Evolutionary conservation across 2,113 vertebrate species (phyloP).

Genomic region (Nothoprocta pentlandii): DNA sequence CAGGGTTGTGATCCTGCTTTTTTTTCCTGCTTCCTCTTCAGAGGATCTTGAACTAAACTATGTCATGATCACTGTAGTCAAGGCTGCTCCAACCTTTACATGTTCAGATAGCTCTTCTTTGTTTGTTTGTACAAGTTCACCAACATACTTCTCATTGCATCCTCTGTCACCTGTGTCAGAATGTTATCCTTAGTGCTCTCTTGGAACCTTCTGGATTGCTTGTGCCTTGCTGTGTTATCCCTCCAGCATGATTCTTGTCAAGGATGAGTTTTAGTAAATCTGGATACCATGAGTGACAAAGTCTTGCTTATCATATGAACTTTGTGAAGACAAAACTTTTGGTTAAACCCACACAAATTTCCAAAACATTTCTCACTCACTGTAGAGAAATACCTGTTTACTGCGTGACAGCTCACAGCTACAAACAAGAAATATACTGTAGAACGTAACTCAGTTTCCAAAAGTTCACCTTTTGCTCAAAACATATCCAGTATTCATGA

Average conservation of each 20-base stretch:
- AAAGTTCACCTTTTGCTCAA: not conserved
- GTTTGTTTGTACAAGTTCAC: no score
- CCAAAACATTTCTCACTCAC: not conserved
- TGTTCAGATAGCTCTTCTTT: no score
- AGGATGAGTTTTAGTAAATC: not conserved
- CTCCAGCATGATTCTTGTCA: not conserved
- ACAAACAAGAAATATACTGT: not conserved
- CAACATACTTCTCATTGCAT: no score
- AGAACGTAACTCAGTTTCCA: not conserved
- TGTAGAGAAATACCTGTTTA: not conserved
- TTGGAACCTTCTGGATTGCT: no score
- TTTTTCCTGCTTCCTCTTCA: no score
- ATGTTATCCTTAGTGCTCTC: no score
- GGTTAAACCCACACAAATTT: not conserved
- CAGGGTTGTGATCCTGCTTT: no score
- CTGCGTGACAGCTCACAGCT: not conserved
- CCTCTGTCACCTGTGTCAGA: no score
- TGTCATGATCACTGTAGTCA: no score
- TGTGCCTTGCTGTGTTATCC: not conserved
- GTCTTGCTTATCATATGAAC: not conserved
- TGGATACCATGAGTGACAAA: not conserved
- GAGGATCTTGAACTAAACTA: no score
- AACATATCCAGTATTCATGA: not conserved
- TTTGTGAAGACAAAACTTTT: not conserved
- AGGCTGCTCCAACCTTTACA: no score